Conservation (phyloP, 2,113 vertebrate genomes). For the Vicugna pacos region DNA sequence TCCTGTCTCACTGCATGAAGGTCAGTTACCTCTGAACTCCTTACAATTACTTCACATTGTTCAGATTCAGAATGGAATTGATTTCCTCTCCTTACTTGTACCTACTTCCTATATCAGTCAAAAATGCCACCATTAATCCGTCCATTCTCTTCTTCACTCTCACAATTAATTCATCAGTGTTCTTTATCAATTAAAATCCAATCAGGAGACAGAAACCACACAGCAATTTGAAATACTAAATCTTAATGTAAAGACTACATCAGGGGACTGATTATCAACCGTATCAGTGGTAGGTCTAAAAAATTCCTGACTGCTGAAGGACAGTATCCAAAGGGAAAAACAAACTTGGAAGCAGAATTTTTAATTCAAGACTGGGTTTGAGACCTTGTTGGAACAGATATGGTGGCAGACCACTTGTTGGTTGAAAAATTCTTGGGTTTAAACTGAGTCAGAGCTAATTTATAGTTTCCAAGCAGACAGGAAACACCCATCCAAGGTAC, state of each 20-base stretch:
- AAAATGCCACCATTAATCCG: not conserved
- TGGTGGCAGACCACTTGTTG: not conserved
- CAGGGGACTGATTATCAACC: not conserved
- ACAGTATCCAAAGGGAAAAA: not conserved
- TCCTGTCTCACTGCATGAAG: not conserved
- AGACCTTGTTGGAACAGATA: not conserved
- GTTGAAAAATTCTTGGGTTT: not conserved
- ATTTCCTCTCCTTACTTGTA: not conserved
- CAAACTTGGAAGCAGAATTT: not conserved
- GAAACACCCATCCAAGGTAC: not conserved
- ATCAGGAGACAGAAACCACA: not conserved
- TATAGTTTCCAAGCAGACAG: not conserved
- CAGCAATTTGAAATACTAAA: conserved; percentile 1
- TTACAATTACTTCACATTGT: not conserved
- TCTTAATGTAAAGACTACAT: not conserved
- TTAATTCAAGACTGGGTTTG: not conserved
- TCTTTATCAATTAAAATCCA: conserved; percentile 10
- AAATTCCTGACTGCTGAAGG: not conserved
- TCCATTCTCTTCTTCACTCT: not conserved
- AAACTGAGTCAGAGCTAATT: not conserved
- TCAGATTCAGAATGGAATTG: conserved; percentile 6
- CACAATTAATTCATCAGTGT: not conserved
- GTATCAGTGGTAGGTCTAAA: not conserved
- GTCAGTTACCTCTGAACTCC: not conserved
- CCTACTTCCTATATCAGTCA: not conserved